These are phyloP conservation scores for Cavia aperea DNA, from an alignment of 2,113 vertebrate genomes.

Conservation along the genomic window DNA sequence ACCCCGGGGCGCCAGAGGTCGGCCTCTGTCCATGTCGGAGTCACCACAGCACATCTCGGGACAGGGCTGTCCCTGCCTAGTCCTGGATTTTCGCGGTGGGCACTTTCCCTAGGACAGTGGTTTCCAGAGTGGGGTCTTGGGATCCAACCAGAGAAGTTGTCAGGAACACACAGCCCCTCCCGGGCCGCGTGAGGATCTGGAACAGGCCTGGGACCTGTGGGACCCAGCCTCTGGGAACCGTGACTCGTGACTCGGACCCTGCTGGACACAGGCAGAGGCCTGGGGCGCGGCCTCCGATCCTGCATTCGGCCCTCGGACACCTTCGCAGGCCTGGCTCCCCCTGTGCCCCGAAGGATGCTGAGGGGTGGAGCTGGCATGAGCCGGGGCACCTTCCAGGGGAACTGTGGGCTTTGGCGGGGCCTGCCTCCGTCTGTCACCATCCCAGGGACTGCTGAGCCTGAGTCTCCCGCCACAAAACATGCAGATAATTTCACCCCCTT, in stretches of 20 bases:
- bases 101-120: neutral
- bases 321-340: neutral
- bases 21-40: neutral
- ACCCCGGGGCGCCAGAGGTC: no score
- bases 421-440: neutral
- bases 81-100: neutral
- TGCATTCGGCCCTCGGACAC: no score
- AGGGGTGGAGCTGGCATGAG: neutral
- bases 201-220: neutral
- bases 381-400: rapidly evolving
- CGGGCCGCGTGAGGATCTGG: neutral
- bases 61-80: neutral
- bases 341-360: neutral
- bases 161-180: neutral
- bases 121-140: neutral
- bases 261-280: neutral
- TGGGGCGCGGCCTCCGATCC: no score
- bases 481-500: no score
- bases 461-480: neutral
- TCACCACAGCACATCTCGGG: rapidly evolving
- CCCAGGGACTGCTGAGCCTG: neutral
- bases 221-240: rapidly evolving
- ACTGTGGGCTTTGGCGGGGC: neutral
- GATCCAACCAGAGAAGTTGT: rapidly evolving
- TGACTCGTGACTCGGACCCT: no score